These are phyloP conservation scores for Pterois miles DNA, from an alignment of 2,797 vertebrate genomes.

Conservation along the genomic window DNA sequence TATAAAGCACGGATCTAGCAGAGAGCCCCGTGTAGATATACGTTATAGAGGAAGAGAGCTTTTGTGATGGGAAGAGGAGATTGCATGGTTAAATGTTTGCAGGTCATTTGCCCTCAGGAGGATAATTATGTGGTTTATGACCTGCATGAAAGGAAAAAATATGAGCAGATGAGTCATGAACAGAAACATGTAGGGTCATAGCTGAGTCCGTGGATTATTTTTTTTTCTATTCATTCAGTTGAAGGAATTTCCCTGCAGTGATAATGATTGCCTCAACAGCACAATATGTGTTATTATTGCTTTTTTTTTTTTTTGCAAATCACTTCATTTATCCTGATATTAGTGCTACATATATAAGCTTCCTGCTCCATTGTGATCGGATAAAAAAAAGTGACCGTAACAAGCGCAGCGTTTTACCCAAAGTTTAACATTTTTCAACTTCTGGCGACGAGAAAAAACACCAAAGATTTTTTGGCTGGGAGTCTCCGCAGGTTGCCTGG, in stretches of 20 bases:
- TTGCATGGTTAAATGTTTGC: slow-evolving; percentile 23
- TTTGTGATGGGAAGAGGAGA: background rate
- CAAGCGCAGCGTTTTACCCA: no score
- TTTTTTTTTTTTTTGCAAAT: no score
- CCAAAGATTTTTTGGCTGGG: background rate
- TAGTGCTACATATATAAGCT: no score
- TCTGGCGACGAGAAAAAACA: no score
- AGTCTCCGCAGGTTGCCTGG: background rate
- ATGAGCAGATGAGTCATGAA: background rate
- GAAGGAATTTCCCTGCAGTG: no score
- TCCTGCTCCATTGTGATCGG: no score
- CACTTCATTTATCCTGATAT: no score
- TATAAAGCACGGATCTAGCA: background rate
- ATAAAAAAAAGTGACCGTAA: no score
- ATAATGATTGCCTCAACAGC: no score
- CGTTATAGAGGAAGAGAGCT: background rate
- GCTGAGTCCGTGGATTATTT: background rate
- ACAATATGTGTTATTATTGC: no score
- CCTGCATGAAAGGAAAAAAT: background rate
- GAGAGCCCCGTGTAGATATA: background rate
- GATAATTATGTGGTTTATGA: slow-evolving; percentile 24
- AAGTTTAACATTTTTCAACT: no score
- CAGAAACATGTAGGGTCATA: background rate
- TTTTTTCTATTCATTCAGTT: background rate
- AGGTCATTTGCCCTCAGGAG: slow-evolving; percentile 23